Conservation (phyloP, 1,140 invertebrate genomes). For the Habropoda laboriosa region DNA sequence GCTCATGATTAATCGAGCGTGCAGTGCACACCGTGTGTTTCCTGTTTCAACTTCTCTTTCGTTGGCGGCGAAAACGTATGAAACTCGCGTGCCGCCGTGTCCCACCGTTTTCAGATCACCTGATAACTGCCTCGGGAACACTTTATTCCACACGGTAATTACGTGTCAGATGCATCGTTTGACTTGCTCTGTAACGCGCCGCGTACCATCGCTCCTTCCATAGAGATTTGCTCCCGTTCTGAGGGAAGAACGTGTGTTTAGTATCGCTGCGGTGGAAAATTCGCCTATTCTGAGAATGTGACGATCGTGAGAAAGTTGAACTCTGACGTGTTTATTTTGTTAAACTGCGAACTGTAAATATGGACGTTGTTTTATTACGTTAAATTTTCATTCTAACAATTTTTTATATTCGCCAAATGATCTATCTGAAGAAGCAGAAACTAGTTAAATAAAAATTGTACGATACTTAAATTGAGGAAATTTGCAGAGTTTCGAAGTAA, state of each 20-base stretch:
- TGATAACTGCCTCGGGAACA: slow-evolving; percentile 9
- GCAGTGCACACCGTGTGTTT: background rate
- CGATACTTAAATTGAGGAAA: too few relatives aligned
- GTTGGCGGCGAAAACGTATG: slow-evolving; percentile 13
- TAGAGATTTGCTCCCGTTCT: background rate
- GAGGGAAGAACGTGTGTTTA: background rate
- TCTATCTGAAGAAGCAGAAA: too few relatives aligned
- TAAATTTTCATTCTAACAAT: too few relatives aligned
- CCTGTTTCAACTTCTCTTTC: slow-evolving; percentile 23
- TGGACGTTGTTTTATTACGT: too few relatives aligned
- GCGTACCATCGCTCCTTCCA: background rate
- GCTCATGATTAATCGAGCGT: background rate
- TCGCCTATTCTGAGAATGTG: background rate
- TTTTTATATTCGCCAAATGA: too few relatives aligned
- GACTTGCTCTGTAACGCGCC: background rate
- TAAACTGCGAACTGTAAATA: too few relatives aligned
- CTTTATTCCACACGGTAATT: slow-evolving; percentile 34
- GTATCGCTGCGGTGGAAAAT: background rate
- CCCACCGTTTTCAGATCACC: slow-evolving; percentile 1
- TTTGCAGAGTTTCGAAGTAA: too few relatives aligned
- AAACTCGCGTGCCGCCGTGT: too few relatives aligned
- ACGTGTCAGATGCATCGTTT: slow-evolving; percentile 2
- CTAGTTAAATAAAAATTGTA: too few relatives aligned
- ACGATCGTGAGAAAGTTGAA: too few relatives aligned
- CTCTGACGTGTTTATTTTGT: too few relatives aligned